These are phyloP conservation scores for Xanthia togata DNA, from an alignment of 2,888 invertebrate species.

Conservation along the genomic window DNA sequence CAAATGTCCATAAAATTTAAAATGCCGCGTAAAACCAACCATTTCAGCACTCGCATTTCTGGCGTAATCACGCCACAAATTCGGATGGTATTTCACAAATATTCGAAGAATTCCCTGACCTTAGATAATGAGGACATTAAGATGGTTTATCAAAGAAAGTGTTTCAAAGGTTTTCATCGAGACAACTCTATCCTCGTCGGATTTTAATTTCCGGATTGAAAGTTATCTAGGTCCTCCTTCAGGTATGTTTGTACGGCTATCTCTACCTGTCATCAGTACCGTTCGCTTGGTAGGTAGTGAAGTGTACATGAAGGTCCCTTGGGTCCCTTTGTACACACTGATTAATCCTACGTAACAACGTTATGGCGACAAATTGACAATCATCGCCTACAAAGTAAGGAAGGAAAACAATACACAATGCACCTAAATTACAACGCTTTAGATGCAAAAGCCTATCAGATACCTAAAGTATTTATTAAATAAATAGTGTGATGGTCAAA, in stretches of 20 bases:
- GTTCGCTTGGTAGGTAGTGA: slow-evolving; percentile 1
- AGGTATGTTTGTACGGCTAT: slow-evolving; percentile 9
- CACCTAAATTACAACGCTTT: background rate
- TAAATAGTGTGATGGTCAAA: background rate
- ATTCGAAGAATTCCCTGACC: background rate
- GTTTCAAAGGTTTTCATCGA: background rate
- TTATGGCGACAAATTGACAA: slow-evolving; percentile 51
- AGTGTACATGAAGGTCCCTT: slow-evolving; percentile 30
- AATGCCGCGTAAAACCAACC: background rate
- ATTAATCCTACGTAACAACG: slow-evolving; percentile 39
- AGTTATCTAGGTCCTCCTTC: background rate
- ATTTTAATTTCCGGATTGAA: slow-evolving; percentile 6
- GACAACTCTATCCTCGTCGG: background rate
- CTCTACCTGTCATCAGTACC: slow-evolving; percentile 18
- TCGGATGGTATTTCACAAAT: no score
- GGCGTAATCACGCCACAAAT: no score
- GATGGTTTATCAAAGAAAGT: background rate
- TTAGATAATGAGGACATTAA: background rate
- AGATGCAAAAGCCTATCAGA: background rate
- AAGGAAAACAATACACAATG: slow-evolving; percentile 8
- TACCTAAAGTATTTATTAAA: no score
- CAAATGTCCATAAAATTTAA: no score
- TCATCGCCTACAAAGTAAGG: slow-evolving; percentile 35
- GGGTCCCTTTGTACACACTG: slow-evolving; percentile 43
- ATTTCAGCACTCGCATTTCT: no score